Evolutionary conservation across 1,140 invertebrate species (phyloP).

Genomic region (Zaprionus lachaisei): DNA sequence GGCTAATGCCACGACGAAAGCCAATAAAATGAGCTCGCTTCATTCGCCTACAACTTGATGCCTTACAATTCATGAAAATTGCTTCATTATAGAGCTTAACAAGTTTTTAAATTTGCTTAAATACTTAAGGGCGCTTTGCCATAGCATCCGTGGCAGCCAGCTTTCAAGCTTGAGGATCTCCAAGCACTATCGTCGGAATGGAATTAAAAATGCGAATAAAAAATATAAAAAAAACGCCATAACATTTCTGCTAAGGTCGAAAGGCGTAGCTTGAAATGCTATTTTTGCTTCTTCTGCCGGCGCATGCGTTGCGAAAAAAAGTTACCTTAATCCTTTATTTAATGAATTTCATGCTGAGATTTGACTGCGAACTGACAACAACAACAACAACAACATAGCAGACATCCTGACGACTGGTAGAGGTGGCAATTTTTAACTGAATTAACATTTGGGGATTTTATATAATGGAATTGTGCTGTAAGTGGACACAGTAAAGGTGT

Average conservation of each 20-base stretch:
- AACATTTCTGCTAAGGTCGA: constrained; percentile 25
- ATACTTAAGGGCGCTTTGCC: constrained; percentile 59
- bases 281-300: not conserved
- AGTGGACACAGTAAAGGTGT: constrained; percentile 1
- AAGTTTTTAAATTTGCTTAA: constrained; percentile 81
- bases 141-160: constrained; percentile 3
- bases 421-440: constrained; percentile 44
- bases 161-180: not conserved
- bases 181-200: constrained; percentile 36
- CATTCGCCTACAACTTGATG: constrained; percentile 14
- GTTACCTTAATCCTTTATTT: constrained; percentile 74
- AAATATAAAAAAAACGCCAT: constrained; percentile 10
- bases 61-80: constrained; percentile 52
- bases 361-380: constrained; percentile 36
- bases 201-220: constrained; percentile 35
- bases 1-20: constrained; percentile 39
- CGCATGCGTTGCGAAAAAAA: constrained; percentile 41
- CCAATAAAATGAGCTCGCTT: constrained; percentile 38
- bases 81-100: constrained; percentile 73
- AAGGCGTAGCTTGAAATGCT: constrained; percentile 14
- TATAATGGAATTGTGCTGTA: constrained; percentile 49
- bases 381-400: not conserved
- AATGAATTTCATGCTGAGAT: constrained; percentile 76
- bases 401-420: constrained; percentile 8
- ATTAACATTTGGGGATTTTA: constrained; percentile 48